These are phyloP conservation scores for Chrysina gloriosa DNA, from an alignment of 2,888 invertebrate species.

Conservation along the genomic window DNA sequence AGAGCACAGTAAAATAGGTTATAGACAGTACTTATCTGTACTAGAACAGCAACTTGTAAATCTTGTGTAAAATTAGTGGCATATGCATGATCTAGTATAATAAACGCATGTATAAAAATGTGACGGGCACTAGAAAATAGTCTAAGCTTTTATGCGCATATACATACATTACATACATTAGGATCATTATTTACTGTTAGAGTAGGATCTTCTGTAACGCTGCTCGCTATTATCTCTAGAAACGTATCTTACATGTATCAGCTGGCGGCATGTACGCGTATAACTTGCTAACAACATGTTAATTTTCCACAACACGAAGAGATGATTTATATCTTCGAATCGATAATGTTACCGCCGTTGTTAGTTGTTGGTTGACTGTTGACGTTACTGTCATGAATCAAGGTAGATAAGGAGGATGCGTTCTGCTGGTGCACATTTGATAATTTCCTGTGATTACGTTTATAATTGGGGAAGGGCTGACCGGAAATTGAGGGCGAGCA, in stretches of 20 bases:
- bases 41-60: no score
- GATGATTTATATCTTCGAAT: slow-evolving; percentile 37
- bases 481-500: slow-evolving; percentile 66
- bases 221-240: slow-evolving; percentile 22
- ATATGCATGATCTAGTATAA: neutral
- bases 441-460: slow-evolving; percentile 66
- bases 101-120: neutral
- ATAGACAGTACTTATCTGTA: no score
- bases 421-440: slow-evolving; percentile 62
- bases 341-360: slow-evolving; percentile 33
- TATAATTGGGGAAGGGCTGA: slow-evolving; percentile 64
- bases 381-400: slow-evolving; percentile 55
- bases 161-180: neutral
- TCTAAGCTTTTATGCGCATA: neutral
- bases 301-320: slow-evolving; percentile 33
- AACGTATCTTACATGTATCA: slow-evolving; percentile 24
- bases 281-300: slow-evolving; percentile 30
- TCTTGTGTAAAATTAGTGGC: no score
- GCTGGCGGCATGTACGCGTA: slow-evolving; percentile 3
- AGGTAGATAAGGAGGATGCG: slow-evolving; percentile 61
- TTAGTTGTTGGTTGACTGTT: slow-evolving; percentile 18
- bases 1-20: no score
- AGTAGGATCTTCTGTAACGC: slow-evolving; percentile 4
- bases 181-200: slow-evolving; percentile 21
- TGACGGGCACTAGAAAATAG: neutral